Base-by-base conservation (phyloP, 2,888 invertebrate genomes). In the Pachycephus smyrnensis region DNA sequence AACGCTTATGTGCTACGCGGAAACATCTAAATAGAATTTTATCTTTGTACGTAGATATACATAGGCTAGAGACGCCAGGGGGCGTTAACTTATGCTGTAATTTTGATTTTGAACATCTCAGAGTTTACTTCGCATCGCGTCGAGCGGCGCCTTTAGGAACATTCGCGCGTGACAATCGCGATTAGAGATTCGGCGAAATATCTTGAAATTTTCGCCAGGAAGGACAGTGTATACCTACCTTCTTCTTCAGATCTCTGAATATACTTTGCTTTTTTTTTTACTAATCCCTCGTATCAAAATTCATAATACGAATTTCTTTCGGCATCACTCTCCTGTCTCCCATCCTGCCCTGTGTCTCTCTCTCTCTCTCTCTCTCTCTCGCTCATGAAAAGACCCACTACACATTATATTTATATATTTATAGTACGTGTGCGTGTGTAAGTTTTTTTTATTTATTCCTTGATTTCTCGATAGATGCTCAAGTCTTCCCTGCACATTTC, bases 91-190 rank as follows among this genome's bases (percentile, higher is more conserved):
- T 9, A 55, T 55, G 55, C 23, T 2, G 9, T 55, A 55, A 55
- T 55, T 55, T 55, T 55, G 23, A 55, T 55, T 55, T 55, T 55
- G 55, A 55, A 55, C 55, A 55, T 55, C 9, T 55, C 23, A 9
- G 23, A 15, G 23, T 9, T 55, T 9, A 55, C 2, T 6, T 55
- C 55, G 9, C 23, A 73, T 37, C 68, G 31, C 36, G 33, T 69
- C 35, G 30, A 33, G 32, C 75, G 35, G 73, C 73, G 71, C 73
- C 23, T 68, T 73, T 55, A 77, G 75, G 55, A 76, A 55, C 75
- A n/a, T 35, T 69, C 74, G 33, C 33, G n/a, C 23, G 55, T 23
- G 55, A 55, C 55, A 9, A 55, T 55, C 55, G 23, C 55, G 23
- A 23, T 55, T 23, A 55, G 23, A 23, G 23, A 55, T 23, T 23